Base-by-base conservation (phyloP, 2,888 invertebrate genomes). In the Macrosiphum euphorbiae region DNA sequence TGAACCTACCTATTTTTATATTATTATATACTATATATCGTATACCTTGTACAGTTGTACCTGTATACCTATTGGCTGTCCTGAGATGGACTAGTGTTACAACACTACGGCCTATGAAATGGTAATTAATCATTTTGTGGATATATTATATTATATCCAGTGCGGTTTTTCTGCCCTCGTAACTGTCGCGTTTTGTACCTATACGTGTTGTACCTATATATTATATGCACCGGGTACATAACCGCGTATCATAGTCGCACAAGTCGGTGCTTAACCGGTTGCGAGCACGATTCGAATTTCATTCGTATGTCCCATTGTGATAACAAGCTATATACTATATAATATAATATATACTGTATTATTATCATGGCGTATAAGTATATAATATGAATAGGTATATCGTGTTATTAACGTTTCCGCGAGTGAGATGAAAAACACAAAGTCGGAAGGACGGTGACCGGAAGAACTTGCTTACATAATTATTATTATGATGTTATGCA, bases 91-190 rank as follows among this genome's bases (percentile, higher is more conserved):
- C 92, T 61, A 92, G 92, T 78, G 35, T 92, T 92, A 92, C 86
- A 86, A 10, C 86, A 67, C 35, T 41, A 87, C 26, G 35, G n/a
- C 92, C 86, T 61, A 87, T 61, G 86, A 61, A 87, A 92, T 86
- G 61, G 61, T 87, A 92, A 92, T 92, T 87, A 87, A 92, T 92
- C 92, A 87, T 87, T 50, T 92, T 35, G 86, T 24, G 86, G 92
- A 50, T 61, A 78, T 78, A 78, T 78, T 35, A n/a, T 67, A 78
- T 78, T 78, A 78, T 78, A 47, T 50, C 35, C 61, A 47, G 26
- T 87, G 92, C 85, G 92, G 92, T 92, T 91, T 90, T 84, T 85
- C 47, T 85, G 91, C 55, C 85, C 84, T 91, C 91, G 28, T 85
- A 44, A 86, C 47, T 85, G 78, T 78, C 44, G 35, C 78, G 35